Evolutionary conservation across 2,888 invertebrate species (phyloP).

Genomic region (Agriotes lineatus): DNA sequence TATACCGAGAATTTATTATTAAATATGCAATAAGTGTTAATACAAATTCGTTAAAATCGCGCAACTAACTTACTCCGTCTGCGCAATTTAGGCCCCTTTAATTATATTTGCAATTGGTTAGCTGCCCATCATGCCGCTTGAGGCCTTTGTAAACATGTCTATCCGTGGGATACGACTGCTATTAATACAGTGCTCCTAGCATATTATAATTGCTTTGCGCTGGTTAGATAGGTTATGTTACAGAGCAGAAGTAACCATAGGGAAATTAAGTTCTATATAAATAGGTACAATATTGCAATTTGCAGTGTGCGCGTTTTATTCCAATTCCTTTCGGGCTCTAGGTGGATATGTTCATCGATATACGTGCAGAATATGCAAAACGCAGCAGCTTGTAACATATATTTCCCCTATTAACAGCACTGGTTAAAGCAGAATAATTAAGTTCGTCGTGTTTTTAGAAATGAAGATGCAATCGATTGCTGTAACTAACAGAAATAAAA

Average conservation of each 20-base stretch:
- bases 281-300: slow-evolving; percentile 17
- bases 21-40: not conserved
- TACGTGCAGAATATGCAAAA: too few relatives aligned
- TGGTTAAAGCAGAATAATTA: too few relatives aligned
- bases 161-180: slow-evolving; percentile 38
- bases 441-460: too few relatives aligned
- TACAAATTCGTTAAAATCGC: not conserved
- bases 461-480: too few relatives aligned
- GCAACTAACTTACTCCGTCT: not conserved
- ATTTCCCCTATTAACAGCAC: too few relatives aligned
- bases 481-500: too few relatives aligned
- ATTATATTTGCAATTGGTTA: slow-evolving; percentile 45
- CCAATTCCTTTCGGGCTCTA: not conserved
- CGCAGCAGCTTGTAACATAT: too few relatives aligned
- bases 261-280: slow-evolving; percentile 32
- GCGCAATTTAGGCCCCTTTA: slow-evolving; percentile 29
- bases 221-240: slow-evolving; percentile 24
- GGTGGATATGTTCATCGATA: too few relatives aligned
- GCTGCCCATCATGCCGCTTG: slow-evolving; percentile 42
- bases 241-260: slow-evolving; percentile 33
- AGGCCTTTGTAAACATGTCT: slow-evolving; percentile 46
- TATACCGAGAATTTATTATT: not conserved
- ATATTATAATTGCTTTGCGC: slow-evolving; percentile 40
- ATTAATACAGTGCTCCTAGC: slow-evolving; percentile 41
- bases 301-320: not conserved